Evolutionary conservation across 2,797 vertebrate genomes (phyloP), one percentile per base, ranked within the genome.

Genomic region (Poecilia gillii): DNA sequence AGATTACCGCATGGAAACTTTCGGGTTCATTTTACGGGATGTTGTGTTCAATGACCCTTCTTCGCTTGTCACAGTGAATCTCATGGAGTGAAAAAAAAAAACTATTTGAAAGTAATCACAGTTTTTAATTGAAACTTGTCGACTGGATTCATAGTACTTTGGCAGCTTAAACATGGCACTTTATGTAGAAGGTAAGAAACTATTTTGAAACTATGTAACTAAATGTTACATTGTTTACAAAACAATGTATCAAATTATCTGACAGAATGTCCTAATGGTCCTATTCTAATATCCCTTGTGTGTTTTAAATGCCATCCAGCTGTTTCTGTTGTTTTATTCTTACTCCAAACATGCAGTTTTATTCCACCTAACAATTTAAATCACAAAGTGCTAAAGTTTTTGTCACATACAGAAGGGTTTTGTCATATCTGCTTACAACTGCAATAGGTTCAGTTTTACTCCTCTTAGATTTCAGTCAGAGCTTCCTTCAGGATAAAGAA

Each of bases 121-220:
- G 33, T 68, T 23, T 41, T 41, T 3, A 28, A 25, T 3, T 70
- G 39, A 70, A 70, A n/a, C 66, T 68, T 12, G 20, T 68, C 33
- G 25, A 43, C 23, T 70, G 66, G 66, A 45, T 80, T 33, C 73
- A 5, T 78, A 80, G 18, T 43, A 72, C 36, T 78, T 78, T 55
- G 71, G 20, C 74, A 81, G 66, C 55, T 79, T 80, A 74, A 88
- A 53, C 70, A 92, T 92, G 91, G 72, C 83, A 83, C 49, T 85
- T 82, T 87, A 80, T 76, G 9, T 89, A 31, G 81, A 93, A 93
- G 92, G 96, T 96, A 91, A 95, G 95, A 14, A 25, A 3, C 2
- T 43, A 23, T 66, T 66, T 36, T 36, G 31, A 49, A 49, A 49
- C 47, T 49, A 6, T 49, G 47, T 20, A 20, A 49, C 47, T 7